A percentile compares a stretch with the other conserved stretches of the same genome.
Evolutionary conservation across 2,113 vertebrate genomes (phyloP).

Genomic region (Nothocercus julius): DNA sequence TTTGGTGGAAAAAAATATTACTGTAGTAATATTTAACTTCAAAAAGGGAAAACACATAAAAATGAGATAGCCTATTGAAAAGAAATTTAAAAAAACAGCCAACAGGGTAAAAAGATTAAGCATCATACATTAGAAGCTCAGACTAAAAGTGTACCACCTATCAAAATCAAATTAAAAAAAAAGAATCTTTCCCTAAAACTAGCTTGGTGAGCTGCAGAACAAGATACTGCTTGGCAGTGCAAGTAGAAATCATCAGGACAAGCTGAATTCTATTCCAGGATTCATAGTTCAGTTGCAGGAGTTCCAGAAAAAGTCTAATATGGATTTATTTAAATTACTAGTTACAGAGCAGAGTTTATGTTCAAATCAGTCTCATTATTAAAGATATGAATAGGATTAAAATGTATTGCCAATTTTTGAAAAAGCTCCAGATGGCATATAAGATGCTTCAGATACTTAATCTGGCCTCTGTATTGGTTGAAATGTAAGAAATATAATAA

Average conservation of each 20-base stretch:
- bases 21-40: background rate
- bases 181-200: background rate
- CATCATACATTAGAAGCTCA: background rate
- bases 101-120: constrained; percentile 3
- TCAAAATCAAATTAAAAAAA: background rate
- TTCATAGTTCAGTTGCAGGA: background rate
- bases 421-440: background rate
- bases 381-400: background rate
- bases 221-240: background rate
- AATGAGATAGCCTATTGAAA: background rate
- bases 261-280: background rate
- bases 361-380: background rate
- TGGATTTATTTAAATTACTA: background rate
- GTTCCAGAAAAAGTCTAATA: background rate
- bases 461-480: background rate
- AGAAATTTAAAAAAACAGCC: background rate
- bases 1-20: fast-evolving
- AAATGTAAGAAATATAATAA: background rate
- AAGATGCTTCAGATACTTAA: background rate
- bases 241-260: background rate
- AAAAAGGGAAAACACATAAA: background rate
- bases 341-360: background rate
- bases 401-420: background rate
- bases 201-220: background rate
- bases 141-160: background rate